These are phyloP conservation scores for Rissa tridactyla DNA, from an alignment of 2,113 vertebrate genomes.

Conservation along the genomic window DNA sequence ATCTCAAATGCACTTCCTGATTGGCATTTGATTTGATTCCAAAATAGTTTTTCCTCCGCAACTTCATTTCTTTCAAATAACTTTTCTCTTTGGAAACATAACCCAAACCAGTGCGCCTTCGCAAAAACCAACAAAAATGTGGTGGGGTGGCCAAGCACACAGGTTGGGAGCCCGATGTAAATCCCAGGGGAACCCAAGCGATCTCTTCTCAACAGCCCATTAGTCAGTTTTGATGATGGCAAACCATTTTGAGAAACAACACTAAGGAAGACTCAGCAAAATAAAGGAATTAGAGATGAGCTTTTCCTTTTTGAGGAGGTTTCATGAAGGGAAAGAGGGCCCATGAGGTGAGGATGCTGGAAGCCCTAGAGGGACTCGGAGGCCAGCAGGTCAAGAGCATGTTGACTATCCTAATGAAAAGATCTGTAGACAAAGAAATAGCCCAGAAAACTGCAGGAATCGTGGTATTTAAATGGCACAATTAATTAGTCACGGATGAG, in stretches of 20 bases:
- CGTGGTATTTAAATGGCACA: background rate
- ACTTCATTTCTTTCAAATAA: background rate
- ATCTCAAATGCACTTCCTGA: background rate
- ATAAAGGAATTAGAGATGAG: background rate
- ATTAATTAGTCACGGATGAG: background rate
- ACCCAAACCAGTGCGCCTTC: background rate
- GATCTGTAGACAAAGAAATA: background rate
- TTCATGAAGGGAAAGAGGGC: background rate
- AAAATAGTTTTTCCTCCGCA: background rate
- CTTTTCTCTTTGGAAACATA: background rate
- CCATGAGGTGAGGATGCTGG: background rate
- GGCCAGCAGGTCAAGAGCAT: background rate
- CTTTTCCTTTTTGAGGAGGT: background rate
- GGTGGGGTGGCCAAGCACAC: background rate
- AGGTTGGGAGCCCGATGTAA: fast-evolving
- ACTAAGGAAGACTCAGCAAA: background rate
- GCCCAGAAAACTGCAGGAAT: background rate
- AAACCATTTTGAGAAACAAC: background rate
- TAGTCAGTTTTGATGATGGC: background rate
- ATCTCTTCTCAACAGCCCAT: background rate
- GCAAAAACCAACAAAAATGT: background rate
- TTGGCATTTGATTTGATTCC: background rate
- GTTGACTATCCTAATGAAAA: background rate
- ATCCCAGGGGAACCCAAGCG: background rate
- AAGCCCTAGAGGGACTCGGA: background rate